phyloP scores from a whole-genome alignment of 1,140 invertebrate genomes.

The Sweltsa coloradensis region DNA sequence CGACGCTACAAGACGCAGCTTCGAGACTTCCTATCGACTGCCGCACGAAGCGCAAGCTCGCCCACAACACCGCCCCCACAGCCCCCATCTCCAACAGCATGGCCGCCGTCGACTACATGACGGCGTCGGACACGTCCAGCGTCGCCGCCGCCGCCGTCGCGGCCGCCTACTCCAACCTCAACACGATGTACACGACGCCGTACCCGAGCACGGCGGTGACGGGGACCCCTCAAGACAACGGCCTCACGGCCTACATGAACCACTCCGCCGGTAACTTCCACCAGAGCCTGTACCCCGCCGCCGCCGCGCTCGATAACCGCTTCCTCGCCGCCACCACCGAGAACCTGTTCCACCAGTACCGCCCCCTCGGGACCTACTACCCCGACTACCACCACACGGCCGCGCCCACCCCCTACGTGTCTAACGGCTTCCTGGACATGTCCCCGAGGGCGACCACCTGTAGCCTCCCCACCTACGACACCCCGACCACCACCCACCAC shows the following conservation, averaged over 20 bases:
- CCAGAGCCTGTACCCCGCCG: conserved; percentile 53
- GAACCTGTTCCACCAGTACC: conserved; percentile 76
- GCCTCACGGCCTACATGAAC: conserved; percentile 52
- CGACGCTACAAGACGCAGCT: conserved; percentile 85
- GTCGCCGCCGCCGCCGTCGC: conserved; percentile 45
- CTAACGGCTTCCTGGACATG: conserved; percentile 65
- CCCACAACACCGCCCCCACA: conserved; percentile 27
- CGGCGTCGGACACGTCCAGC: conserved; percentile 41
- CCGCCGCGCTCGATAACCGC: conserved; percentile 53
- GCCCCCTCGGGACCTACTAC: conserved; percentile 62
- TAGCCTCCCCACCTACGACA: conserved; percentile 36
- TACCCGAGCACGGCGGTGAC: conserved; percentile 38
- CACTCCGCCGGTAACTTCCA: conserved; percentile 57
- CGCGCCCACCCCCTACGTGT: conserved; percentile 47
- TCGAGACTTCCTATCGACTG: conserved; percentile 86
- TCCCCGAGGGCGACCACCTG: conserved; percentile 33
- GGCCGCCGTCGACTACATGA: conserved; percentile 48
- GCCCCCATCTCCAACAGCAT: conserved; percentile 15
- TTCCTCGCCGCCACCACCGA: conserved; percentile 60
- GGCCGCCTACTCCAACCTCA: conserved; percentile 69
- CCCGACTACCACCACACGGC: conserved; percentile 58
- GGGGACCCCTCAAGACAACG: conserved; percentile 41
- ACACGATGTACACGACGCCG: conserved; percentile 60
- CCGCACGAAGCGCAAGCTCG: conserved; percentile 74
- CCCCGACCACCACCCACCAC: conserved; percentile 37